These are phyloP conservation scores for Catalaphyllia jardinei DNA, from an alignment of 64 coral and sea anemone species.

Conservation along the genomic window DNA sequence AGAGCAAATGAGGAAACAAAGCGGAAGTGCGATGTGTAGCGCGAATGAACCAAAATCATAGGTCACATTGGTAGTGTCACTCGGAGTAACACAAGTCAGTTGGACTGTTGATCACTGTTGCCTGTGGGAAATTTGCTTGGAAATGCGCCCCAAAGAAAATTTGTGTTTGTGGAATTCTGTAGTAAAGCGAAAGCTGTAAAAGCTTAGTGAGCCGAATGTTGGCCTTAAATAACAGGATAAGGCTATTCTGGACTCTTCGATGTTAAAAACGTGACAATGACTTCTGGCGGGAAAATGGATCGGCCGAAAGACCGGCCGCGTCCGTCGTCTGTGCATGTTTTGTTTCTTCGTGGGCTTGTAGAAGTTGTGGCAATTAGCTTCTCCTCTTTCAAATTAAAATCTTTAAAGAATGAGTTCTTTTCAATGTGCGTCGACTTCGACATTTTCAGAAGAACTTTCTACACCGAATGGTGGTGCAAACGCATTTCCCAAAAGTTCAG, in stretches of 20 bases:
- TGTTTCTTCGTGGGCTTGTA: neutral
- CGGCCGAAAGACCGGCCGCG: neutral
- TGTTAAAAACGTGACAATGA: neutral
- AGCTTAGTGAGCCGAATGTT: neutral
- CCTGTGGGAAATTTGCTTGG: too few species aligned
- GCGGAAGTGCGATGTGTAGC: too few species aligned
- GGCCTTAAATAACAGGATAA: neutral
- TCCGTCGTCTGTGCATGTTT: neutral
- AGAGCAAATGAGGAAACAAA: too few species aligned
- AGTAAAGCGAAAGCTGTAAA: neutral
- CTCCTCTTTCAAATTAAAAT: neutral
- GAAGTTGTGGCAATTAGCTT: neutral
- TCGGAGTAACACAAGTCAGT: too few species aligned
- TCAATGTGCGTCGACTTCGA: neutral
- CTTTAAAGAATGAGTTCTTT: neutral
- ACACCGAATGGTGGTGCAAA: neutral
- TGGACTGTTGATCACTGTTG: too few species aligned
- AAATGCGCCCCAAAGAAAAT: too few species aligned
- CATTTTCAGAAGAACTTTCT: neutral
- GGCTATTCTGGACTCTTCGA: neutral
- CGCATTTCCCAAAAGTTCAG: neutral
- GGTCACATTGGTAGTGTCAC: too few species aligned
- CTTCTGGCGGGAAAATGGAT: slow-evolving; percentile 18
- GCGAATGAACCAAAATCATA: too few species aligned
- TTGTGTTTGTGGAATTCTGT: too few species aligned